phyloP scores from a whole-genome alignment of 2,113 vertebrate genomes.

The Microcebus murinus region DNA sequence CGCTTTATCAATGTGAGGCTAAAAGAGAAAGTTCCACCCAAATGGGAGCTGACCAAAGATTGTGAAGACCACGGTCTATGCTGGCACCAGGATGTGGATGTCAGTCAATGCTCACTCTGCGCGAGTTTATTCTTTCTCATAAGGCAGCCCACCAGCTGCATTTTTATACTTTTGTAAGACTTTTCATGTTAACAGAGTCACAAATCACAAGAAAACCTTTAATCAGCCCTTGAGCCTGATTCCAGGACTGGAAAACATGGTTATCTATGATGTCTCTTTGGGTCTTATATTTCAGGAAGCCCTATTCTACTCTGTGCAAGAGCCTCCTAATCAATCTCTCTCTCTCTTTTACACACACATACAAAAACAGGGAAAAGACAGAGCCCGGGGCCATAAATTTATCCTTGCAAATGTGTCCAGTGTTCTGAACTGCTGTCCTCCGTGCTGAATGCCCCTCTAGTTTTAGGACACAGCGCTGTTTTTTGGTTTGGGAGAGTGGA shows the following conservation, averaged over 20 bases:
- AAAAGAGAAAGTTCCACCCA: background rate
- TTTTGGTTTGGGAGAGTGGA: background rate
- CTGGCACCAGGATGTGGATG: background rate
- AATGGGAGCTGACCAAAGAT: background rate
- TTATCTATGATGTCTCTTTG: background rate
- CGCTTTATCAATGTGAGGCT: background rate
- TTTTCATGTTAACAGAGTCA: background rate
- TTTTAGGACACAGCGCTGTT: background rate
- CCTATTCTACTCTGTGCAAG: background rate
- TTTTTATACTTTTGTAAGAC: background rate
- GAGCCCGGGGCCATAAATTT: background rate
- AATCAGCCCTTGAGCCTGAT: background rate
- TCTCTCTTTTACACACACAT: background rate
- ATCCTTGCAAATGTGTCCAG: background rate
- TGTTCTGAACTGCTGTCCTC: background rate
- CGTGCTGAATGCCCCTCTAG: background rate
- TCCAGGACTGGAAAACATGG: background rate
- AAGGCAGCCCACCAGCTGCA: background rate
- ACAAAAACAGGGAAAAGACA: background rate
- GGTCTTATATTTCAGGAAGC: background rate
- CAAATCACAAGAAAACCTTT: background rate
- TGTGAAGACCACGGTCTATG: background rate
- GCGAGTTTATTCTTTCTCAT: background rate
- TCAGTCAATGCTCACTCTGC: background rate
- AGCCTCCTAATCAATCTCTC: background rate